Conservation (phyloP, 2,888 invertebrate genomes). For the Seira musarum region DNA sequence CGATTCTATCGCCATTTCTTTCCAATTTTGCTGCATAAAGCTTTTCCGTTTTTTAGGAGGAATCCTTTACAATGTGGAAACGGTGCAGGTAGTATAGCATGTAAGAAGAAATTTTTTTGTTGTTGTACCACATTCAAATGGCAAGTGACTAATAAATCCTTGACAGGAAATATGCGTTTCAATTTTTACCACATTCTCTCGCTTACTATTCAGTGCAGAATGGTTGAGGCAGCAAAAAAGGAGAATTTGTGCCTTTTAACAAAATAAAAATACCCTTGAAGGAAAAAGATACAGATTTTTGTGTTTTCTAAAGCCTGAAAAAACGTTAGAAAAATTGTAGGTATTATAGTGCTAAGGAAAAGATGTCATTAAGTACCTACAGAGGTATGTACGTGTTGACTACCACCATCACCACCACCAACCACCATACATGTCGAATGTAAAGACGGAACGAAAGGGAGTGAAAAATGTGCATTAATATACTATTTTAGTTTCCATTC, state of each 20-base stretch:
- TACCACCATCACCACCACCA: conserved; percentile 10
- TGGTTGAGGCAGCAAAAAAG: too few species aligned
- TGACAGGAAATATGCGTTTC: conserved; percentile 16
- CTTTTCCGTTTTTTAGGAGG: too few species aligned
- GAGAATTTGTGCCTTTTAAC: neutral
- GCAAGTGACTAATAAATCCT: conserved; percentile 31
- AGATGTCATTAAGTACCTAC: neutral
- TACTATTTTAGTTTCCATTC: conserved; percentile 41
- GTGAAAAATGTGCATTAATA: conserved; percentile 43
- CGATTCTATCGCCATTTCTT: conserved; percentile 3
- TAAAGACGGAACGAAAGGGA: neutral
- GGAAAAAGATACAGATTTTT: too few species aligned
- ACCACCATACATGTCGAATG: neutral
- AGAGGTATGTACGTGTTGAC: conserved; percentile 39
- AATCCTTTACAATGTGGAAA: too few species aligned
- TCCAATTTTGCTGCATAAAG: conserved; percentile 10
- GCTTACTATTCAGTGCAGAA: neutral
- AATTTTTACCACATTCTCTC: conserved; percentile 14
- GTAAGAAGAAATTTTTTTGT: too few species aligned
- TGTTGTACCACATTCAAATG: conserved; percentile 8
- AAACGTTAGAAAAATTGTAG: too few species aligned
- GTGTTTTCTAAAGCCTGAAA: too few species aligned
- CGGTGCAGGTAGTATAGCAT: too few species aligned
- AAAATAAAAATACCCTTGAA: neutral
- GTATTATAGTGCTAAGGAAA: neutral